phyloP scores from a whole-genome alignment of 2,797 vertebrate genomes.

The Crenichthys baileyi region DNA sequence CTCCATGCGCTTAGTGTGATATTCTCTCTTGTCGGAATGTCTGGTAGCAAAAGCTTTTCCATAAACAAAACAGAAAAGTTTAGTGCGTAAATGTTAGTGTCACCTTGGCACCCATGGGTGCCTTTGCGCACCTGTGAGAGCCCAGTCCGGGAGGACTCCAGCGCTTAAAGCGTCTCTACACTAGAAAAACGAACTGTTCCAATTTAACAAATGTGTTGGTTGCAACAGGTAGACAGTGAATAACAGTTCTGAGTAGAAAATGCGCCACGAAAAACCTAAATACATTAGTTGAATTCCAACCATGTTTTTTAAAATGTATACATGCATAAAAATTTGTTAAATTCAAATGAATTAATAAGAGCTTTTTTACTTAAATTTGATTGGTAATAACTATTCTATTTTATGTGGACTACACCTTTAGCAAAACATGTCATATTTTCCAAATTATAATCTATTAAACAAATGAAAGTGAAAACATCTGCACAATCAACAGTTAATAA shows the following conservation, averaged over 20 bases:
- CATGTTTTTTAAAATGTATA: background rate
- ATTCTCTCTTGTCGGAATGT: constrained; percentile 20
- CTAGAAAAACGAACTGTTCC: background rate
- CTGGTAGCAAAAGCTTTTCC: background rate
- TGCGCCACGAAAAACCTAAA: too few species aligned
- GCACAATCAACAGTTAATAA: background rate
- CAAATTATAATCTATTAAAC: background rate
- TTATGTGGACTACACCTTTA: background rate
- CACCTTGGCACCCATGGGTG: constrained; percentile 10
- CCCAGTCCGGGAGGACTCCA: background rate
- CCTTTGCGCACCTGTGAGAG: constrained; percentile 69
- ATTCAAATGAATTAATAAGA: background rate
- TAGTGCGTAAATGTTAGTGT: background rate
- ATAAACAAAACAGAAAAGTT: background rate
- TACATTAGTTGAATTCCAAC: too few species aligned
- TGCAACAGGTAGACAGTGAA: background rate
- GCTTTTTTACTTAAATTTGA: background rate
- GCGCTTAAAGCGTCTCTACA: background rate
- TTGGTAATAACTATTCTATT: background rate
- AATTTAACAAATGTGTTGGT: background rate
- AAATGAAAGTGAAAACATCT: background rate
- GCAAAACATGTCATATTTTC: background rate
- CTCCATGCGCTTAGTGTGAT: constrained; percentile 4
- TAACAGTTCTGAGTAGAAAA: background rate
- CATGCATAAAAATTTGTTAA: background rate